Conservation (phyloP, 2,113 vertebrate genomes). For the Cephalopterus ornatus region DNA sequence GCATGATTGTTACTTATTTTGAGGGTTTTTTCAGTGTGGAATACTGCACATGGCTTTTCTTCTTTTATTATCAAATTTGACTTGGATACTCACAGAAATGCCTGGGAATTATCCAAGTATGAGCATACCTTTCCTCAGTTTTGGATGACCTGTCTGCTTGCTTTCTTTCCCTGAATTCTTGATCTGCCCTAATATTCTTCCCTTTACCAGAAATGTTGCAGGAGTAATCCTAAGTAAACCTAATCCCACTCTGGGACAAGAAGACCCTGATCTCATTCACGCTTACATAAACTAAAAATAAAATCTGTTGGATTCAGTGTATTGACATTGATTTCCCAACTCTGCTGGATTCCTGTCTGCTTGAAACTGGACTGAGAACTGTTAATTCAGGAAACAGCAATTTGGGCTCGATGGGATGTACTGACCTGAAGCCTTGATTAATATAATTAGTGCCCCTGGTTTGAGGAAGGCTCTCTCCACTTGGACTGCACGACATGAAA, state of each 20-base stretch:
- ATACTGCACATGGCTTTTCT: not conserved
- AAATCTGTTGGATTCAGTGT: not conserved
- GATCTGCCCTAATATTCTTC: not conserved
- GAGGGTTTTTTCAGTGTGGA: not conserved
- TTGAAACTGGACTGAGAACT: not conserved
- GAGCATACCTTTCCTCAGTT: not conserved
- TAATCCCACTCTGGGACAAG: not conserved
- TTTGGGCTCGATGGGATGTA: not conserved
- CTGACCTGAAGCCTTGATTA: not conserved
- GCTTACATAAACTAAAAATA: not conserved
- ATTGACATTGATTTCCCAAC: not conserved
- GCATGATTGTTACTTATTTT: not conserved
- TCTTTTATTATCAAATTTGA: not conserved
- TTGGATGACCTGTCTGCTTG: not conserved
- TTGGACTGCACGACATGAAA: not conserved
- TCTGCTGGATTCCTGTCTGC: not conserved
- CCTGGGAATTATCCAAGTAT: not conserved
- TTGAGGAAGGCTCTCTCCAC: not conserved
- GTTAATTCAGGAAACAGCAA: not conserved
- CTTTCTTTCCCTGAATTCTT: not conserved
- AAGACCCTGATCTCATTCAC: not conserved
- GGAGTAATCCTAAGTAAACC: not conserved
- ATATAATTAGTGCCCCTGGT: not conserved
- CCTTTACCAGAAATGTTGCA: not conserved
- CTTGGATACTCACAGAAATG: not conserved